Evolutionary conservation across 1,140 invertebrate species (phyloP), one percentile per base, ranked within the genome.

Genomic region (Pseudomyrmex pallidus): DNA sequence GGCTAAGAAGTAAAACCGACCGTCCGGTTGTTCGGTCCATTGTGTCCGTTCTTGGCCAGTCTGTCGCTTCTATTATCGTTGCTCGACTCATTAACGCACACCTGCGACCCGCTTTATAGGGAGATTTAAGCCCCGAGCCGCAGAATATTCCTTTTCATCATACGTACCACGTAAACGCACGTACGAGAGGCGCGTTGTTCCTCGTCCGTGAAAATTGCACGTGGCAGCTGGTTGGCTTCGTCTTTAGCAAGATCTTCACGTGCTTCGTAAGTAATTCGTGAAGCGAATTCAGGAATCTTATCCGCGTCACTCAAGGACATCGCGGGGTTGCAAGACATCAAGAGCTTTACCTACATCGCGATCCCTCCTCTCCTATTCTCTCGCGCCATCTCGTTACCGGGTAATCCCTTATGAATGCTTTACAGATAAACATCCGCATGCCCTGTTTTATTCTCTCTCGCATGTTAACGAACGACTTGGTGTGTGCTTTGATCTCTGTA

Each of bases 201-300:
- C 12, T 67, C 67, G n/a, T 61, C 25, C 57, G 68, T 76, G 70
- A 80, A 84, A 89, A 84, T 76, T 80, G 77, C 64, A 73, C 73
- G 76, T 46, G 72, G 63, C 78, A 85, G 86, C 68, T 86, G 84
- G 70, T 46, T 83, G 56, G 74, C 48, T 44, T n/a, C 52, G 73
- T 68, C 62, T 74, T 91, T 87, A 56, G 82, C 85, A 92, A 73
- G 82, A 86, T 84, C 17, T 74, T 90, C 91, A 90, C 91, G 91
- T 91, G 70, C 85, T 83, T 85, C 85, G 67, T 90, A 90, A 91
- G 89, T 91, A 90, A 91, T 90, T 92, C 89, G 89, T 90, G 90
- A 85, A 90, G 85, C 85, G 91, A 92, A 91, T 92, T 86, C 76
- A 82, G 61, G 70, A 85, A 82, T 84, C 83, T 84, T 82, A 74